Conservation (phyloP, 2,797 vertebrate species). For the Clarias platycephalus region DNA sequence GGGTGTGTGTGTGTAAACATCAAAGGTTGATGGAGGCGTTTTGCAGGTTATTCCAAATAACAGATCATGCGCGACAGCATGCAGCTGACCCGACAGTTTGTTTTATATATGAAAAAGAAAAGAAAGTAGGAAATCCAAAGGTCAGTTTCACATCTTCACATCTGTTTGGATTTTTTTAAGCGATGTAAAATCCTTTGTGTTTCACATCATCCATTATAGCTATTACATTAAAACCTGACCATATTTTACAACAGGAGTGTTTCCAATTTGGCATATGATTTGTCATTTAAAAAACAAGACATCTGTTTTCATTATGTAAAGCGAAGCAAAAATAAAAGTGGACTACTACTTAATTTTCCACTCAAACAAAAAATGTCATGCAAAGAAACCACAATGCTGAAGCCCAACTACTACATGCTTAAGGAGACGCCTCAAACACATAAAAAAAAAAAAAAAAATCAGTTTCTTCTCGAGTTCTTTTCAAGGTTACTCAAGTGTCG, state of each 20-base stretch:
- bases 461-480: constrained; percentile 9
- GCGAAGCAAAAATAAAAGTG: constrained; percentile 11
- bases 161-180: neutral
- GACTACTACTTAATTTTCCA: neutral
- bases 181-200: constrained; percentile 7
- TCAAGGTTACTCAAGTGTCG: constrained; percentile 36
- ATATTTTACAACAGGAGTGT: constrained; percentile 9
- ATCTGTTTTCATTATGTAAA: constrained; percentile 23
- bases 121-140: neutral
- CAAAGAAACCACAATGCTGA: constrained; percentile 20
- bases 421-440: neutral
- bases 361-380: constrained; percentile 9
- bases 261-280: constrained; percentile 8
- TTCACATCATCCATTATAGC: constrained; percentile 5
- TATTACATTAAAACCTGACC: constrained; percentile 4
- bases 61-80: constrained; percentile 7
- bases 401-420: neutral
- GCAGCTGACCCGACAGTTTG: neutral
- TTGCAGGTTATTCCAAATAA: constrained; percentile 16
- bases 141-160: neutral
- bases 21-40: constrained; percentile 7
- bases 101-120: neutral
- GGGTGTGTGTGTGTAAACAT: constrained; percentile 23
- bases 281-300: constrained; percentile 5
- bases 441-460: no score